Evolutionary conservation across 2,113 vertebrate genomes (phyloP).

Genomic region (Poeciliopsis prolifica): DNA sequence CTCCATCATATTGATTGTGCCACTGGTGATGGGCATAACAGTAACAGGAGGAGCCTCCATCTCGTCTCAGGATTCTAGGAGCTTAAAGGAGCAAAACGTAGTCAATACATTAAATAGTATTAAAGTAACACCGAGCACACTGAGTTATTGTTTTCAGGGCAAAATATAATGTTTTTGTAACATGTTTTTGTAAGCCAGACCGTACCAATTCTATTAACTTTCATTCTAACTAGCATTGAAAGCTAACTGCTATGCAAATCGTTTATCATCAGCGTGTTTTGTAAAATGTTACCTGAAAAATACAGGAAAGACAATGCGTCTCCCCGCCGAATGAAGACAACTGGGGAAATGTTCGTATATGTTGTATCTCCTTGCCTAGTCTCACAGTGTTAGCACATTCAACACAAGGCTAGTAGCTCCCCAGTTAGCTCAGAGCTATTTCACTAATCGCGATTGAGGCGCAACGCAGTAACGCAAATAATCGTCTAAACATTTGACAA

Average conservation of each 20-base stretch:
- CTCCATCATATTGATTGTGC: slow-evolving; percentile 97
- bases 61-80: not conserved
- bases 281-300: slow-evolving; percentile 17
- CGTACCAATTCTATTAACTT: not conserved
- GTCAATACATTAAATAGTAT: not conserved
- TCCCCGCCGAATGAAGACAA: not conserved
- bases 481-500: not conserved
- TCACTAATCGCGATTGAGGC: not conserved
- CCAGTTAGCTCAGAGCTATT: not conserved
- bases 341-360: not conserved
- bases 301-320: not conserved
- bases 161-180: not conserved
- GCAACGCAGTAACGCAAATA: not conserved
- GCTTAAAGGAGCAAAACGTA: not conserved
- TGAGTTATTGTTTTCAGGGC: not conserved
- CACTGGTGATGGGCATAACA: slow-evolving; percentile 92
- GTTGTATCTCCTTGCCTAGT: not conserved
- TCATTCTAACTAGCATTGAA: not conserved
- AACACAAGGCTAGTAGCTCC: slow-evolving; percentile 5
- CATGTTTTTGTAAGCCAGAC: not conserved
- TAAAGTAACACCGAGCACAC: not conserved
- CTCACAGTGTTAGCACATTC: not conserved
- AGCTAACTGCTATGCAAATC: not conserved
- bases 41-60: slow-evolving; percentile 95
- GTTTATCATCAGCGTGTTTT: not conserved